Evolutionary conservation across 1,140 invertebrate species (phyloP).

Genomic region (Trinorchestia longiramus): DNA sequence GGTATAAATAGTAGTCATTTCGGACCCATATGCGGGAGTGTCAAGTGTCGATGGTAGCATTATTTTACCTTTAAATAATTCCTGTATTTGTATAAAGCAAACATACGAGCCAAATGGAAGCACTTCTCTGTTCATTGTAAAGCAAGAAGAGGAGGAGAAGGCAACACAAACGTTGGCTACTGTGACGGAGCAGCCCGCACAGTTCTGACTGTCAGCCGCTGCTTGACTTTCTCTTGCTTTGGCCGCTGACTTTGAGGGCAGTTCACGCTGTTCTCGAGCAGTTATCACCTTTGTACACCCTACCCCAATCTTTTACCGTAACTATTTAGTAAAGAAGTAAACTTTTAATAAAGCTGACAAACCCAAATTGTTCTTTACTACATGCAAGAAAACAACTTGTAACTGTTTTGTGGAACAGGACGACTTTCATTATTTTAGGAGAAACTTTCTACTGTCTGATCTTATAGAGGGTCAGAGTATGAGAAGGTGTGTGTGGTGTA

Average conservation of each 20-base stretch:
- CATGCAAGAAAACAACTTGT: conserved; percentile 63
- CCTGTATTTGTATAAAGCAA: conserved; percentile 61
- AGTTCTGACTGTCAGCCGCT: not conserved
- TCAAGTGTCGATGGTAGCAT: conserved; percentile 67
- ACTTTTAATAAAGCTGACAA: conserved; percentile 60
- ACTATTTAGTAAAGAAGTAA: conserved; percentile 54
- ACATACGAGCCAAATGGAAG: conserved; percentile 66
- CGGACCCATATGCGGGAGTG: conserved; percentile 66
- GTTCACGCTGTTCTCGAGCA: conserved; percentile 4
- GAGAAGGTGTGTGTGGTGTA: conserved; percentile 60
- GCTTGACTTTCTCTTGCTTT: not conserved
- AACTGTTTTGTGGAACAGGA: conserved; percentile 61
- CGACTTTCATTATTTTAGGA: conserved; percentile 66
- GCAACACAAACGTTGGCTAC: conserved; percentile 53
- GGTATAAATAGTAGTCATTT: conserved; percentile 67
- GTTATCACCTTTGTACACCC: conserved; percentile 50
- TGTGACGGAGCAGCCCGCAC: not conserved
- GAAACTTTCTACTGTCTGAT: conserved; percentile 66
- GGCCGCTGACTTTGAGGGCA: not conserved
- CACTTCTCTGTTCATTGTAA: conserved; percentile 65
- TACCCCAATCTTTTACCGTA: conserved; percentile 49
- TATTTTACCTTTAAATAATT: conserved; percentile 67
- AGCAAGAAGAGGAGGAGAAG: conserved; percentile 60
- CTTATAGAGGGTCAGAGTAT: conserved; percentile 62
- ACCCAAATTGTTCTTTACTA: conserved; percentile 66